Evolutionary conservation across 2,888 invertebrate genomes (phyloP).

Genomic region (Acanthopleura granulata): DNA sequence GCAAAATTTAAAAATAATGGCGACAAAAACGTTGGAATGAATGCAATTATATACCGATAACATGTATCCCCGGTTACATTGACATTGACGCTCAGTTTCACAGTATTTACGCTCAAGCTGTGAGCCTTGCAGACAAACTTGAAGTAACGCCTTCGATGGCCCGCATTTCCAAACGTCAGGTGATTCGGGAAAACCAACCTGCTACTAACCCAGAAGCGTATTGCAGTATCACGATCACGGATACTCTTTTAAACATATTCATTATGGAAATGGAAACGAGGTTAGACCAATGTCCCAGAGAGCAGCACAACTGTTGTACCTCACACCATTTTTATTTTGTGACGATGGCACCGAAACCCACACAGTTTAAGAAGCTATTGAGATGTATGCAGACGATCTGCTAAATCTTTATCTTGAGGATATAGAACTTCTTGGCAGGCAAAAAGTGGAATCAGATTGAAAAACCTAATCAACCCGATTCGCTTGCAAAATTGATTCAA

Average conservation of each 20-base stretch:
- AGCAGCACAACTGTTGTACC: background rate
- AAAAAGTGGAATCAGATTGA: background rate
- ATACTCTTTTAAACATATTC: background rate
- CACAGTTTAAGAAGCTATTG: background rate
- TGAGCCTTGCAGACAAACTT: background rate
- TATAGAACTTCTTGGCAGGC: background rate
- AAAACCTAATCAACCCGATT: background rate
- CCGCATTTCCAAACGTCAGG: background rate
- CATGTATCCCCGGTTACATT: no score
- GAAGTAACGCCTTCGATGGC: background rate
- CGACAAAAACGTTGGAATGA: no score
- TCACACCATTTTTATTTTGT: background rate
- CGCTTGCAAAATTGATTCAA: background rate
- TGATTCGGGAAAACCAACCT: no score
- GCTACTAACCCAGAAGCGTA: no score
- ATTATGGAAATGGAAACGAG: background rate
- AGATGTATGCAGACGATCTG: background rate
- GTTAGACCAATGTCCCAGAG: background rate
- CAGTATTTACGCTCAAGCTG: background rate
- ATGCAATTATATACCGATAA: no score
- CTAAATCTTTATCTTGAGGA: background rate
- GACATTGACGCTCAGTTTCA: conserved; percentile 22
- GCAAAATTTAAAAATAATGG: no score
- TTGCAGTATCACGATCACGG: background rate
- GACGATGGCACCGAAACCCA: background rate